A percentile compares a stretch with the other conserved stretches of the same genome.
Conservation (phyloP, 2,888 invertebrate genomes). For the Ophion ellenae region DNA sequence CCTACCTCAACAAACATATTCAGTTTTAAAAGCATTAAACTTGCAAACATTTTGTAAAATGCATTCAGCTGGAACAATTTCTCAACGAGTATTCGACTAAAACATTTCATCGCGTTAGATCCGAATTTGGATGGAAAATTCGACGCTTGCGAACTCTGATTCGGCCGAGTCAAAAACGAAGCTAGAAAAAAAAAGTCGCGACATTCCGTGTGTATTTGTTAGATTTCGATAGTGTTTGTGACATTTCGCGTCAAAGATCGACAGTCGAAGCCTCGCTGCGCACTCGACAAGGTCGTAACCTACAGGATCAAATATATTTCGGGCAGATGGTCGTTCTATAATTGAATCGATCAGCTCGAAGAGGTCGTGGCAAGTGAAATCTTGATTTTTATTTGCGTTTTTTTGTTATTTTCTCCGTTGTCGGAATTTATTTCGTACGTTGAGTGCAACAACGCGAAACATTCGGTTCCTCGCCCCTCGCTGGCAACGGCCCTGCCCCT, state of each 20-base stretch:
- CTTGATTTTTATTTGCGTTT: not conserved
- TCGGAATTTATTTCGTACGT: conserved; percentile 31
- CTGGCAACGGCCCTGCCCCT: not conserved
- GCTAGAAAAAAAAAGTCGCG: not conserved
- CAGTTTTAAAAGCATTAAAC: no score
- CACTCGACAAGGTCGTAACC: conserved; percentile 60
- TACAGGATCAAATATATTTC: conserved; percentile 41
- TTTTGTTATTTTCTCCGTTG: not conserved
- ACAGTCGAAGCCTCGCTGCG: conserved; percentile 64
- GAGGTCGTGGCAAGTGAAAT: conserved; percentile 29
- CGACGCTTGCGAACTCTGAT: not conserved
- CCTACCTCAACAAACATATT: no score
- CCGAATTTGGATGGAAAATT: no score
- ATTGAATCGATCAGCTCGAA: conserved; percentile 41
- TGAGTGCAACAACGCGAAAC: conserved; percentile 25
- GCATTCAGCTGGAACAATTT: no score
- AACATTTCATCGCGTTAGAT: no score
- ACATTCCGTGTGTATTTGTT: not conserved
- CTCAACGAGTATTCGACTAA: no score
- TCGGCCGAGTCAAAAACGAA: not conserved
- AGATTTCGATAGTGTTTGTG: conserved; percentile 58
- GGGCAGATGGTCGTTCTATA: conserved; percentile 47
- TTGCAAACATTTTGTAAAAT: no score
- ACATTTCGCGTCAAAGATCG: conserved; percentile 71
- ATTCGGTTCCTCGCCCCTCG: not conserved